These are phyloP conservation scores for Fragum whitleyi DNA, from an alignment of 2,888 invertebrate genomes.

Conservation along the genomic window DNA sequence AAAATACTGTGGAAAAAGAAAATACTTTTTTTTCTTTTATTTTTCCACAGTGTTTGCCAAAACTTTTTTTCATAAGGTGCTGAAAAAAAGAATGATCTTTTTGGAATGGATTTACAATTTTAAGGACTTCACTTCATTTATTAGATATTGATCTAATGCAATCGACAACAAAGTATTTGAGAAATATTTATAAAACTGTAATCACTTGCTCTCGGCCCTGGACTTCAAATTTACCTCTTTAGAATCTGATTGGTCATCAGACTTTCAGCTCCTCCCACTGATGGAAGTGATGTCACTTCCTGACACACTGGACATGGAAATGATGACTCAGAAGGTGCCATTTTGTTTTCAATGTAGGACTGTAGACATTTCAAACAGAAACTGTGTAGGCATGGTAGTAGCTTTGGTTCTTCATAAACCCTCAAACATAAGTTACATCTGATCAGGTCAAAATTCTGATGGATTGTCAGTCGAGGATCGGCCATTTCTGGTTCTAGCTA, in stretches of 20 bases:
- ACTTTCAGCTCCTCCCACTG: slow-evolving; percentile 34
- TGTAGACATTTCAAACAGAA: slow-evolving; percentile 77
- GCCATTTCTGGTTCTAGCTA: slow-evolving; percentile 30
- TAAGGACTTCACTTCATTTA: too few species aligned
- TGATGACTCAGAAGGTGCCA: slow-evolving; percentile 15
- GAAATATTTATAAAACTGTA: too few species aligned
- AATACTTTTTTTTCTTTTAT: too few species aligned
- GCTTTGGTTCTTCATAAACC: slow-evolving; percentile 74
- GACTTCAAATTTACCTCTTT: slow-evolving; percentile 39
- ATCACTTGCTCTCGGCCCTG: too few species aligned
- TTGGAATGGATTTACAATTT: too few species aligned
- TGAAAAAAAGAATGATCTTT: too few species aligned
- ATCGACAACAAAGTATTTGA: too few species aligned
- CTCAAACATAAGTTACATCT: slow-evolving; percentile 74
- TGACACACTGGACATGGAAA: slow-evolving; percentile 63
- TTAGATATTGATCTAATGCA: too few species aligned
- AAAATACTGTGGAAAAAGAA: too few species aligned
- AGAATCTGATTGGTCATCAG: slow-evolving; percentile 55
- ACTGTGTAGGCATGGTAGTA: slow-evolving; percentile 79
- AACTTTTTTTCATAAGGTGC: too few species aligned
- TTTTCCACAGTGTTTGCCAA: too few species aligned
- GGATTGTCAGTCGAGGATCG: slow-evolving; percentile 41
- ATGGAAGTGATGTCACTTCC: slow-evolving; percentile 44
- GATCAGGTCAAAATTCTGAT: slow-evolving; percentile 62
- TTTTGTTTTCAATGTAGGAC: slow-evolving; percentile 42